A percentile compares a stretch with the other conserved stretches of the same genome.
phyloP scores from a whole-genome alignment of 2,888 invertebrate genomes.

The Spialia ferax region DNA sequence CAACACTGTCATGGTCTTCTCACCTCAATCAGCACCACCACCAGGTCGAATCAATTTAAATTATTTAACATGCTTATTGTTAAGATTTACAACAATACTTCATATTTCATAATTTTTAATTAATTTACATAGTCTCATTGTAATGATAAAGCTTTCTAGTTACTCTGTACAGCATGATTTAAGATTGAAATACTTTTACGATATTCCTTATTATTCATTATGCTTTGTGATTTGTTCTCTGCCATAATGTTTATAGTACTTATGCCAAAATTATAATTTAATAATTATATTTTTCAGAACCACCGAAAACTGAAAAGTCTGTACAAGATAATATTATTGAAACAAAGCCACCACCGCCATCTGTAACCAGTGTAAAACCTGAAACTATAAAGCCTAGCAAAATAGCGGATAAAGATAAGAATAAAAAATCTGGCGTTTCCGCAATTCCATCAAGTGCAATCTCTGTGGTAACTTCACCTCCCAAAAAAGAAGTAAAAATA shows the following conservation, averaged over 20 bases:
- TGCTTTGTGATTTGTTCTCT: background rate
- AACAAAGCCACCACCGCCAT: conserved; percentile 78
- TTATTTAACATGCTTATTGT: too few relatives aligned
- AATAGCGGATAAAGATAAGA: conserved; percentile 71
- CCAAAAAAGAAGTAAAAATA: conserved; percentile 79
- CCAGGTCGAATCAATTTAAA: conserved; percentile 74
- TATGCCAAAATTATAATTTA: conserved; percentile 13
- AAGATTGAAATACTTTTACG: too few relatives aligned
- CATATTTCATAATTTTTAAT: background rate
- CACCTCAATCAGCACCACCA: conserved; percentile 93
- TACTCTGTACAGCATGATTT: too few relatives aligned
- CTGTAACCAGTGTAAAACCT: conserved; percentile 70
- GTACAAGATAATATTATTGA: conserved; percentile 80
- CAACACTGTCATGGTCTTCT: conserved; percentile 97
- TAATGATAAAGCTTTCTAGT: too few relatives aligned
- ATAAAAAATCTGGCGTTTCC: conserved; percentile 69
- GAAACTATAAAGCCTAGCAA: conserved; percentile 81
- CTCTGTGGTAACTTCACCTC: conserved; percentile 70
- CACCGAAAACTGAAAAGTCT: conserved; percentile 74
- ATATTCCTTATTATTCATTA: too few relatives aligned
- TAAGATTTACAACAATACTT: too few relatives aligned
- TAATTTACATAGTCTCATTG: background rate
- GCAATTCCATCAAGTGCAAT: conserved; percentile 73
- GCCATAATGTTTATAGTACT: background rate
- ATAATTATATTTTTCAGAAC: conserved; percentile 64